Evolutionary conservation across 2,113 vertebrate genomes (phyloP), one percentile per base, ranked within the genome.

Genomic region (Herpetotheres cachinnans): DNA sequence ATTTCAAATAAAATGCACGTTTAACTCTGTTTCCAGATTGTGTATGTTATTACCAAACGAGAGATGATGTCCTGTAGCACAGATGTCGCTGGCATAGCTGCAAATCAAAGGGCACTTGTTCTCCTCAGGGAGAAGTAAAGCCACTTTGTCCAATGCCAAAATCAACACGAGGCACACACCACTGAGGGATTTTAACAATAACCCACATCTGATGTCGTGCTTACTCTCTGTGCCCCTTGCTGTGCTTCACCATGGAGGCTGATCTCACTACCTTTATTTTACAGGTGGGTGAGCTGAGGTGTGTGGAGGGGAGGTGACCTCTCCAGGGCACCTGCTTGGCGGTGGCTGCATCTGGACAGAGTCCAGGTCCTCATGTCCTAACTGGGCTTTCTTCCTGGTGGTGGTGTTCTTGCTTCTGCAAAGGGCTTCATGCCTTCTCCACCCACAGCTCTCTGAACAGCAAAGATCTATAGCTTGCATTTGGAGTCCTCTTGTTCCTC

Each of bases 201-300:
- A 10, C 8, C 6, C 21, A 2, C 4, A 1, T 69, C 9, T 88
- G 18, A 1, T 19, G 24, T 46, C 1, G 0, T 47, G 61, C 30
- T 74, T 38, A 13, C 21, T 1, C 16, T 49, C 46, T 77, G 58
- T n/a, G 22, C 13, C 22, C 8, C 7, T 84, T 36, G 12, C 11
- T 11, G 7, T 0, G 0, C 42, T 66, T 49, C 42, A 8, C 36
- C 11, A 5, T 47, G 55, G 49, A 52, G 56, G 21, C 19, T 80
- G 71, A 25, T 27, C 36, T 80, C 11, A 0, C 18, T 46, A 3
- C 13, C 27, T 90, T 55, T 36, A 32, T 76, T 65, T 61, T 69
- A 44, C 19, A 50, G 11, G 10, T 78, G 42, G 20, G 18, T 2
- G 10, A 86, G 50, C 54, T 62, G 76, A 47, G 49, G 22, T 55